Evolutionary conservation across 2,113 vertebrate species (phyloP).

Genomic region (Oncorhynchus keta): DNA sequence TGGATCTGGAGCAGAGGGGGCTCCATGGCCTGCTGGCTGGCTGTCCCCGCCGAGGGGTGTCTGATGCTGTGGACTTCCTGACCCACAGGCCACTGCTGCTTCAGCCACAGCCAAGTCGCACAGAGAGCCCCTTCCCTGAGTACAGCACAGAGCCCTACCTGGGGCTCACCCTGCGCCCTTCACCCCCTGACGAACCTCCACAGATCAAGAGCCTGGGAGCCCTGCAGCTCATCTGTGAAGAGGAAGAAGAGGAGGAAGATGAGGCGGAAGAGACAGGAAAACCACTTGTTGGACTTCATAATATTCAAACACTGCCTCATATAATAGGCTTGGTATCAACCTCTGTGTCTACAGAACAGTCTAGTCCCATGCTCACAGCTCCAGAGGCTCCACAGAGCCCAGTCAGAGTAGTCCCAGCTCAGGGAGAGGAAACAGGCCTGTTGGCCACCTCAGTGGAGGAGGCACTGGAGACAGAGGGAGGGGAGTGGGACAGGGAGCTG

Average conservation of each 20-base stretch:
- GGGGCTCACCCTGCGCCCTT: slow-evolving; percentile 45
- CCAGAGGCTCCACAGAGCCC: background rate
- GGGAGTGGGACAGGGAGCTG: background rate
- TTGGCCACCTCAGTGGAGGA: background rate
- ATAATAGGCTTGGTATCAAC: background rate
- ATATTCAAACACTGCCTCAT: background rate
- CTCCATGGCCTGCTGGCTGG: slow-evolving; percentile 54
- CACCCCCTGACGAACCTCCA: slow-evolving; percentile 61
- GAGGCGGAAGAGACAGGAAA: slow-evolving; percentile 26
- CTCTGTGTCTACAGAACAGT: background rate
- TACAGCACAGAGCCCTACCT: slow-evolving; percentile 15
- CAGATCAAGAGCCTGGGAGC: slow-evolving; percentile 74
- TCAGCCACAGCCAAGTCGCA: slow-evolving; percentile 56
- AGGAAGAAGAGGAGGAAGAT: slow-evolving; percentile 81
- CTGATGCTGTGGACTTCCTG: slow-evolving; percentile 70
- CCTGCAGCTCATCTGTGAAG: slow-evolving; percentile 85
- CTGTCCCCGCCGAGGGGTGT: slow-evolving; percentile 52
- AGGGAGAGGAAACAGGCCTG: background rate
- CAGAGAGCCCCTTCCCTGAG: slow-evolving; percentile 7
- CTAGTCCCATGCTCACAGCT: background rate
- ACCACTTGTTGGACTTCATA: background rate
- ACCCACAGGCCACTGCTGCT: slow-evolving; percentile 41
- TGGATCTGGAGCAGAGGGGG: slow-evolving; percentile 44
- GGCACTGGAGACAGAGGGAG: background rate
- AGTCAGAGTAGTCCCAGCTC: background rate